Conservation (phyloP, 2,113 vertebrate genomes). For the Nanorana parkeri region DNA sequence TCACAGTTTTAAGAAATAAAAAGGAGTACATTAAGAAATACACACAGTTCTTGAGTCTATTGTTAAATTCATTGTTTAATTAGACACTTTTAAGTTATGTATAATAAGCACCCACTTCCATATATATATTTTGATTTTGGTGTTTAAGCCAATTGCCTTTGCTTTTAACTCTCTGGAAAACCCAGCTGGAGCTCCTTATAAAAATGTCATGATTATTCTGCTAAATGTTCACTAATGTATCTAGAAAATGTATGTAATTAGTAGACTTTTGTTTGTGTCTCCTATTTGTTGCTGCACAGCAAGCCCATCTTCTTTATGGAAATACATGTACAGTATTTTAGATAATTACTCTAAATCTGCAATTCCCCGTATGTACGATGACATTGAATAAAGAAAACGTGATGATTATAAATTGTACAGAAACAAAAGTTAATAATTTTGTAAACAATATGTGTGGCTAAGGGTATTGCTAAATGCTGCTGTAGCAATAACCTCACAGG, state of each 20-base stretch:
- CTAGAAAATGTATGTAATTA: conserved; percentile 51
- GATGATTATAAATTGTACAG: not conserved
- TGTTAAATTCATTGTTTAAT: conserved; percentile 50
- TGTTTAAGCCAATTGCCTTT: conserved; percentile 43
- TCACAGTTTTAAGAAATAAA: conserved; percentile 12
- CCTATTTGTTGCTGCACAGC: conserved; percentile 17
- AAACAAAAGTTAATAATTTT: not conserved
- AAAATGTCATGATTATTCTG: conserved; percentile 48
- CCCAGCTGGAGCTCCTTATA: conserved; percentile 40
- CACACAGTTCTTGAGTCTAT: conserved; percentile 3
- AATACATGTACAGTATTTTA: conserved; percentile 34
- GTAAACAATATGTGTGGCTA: not conserved
- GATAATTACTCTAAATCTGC: not conserved
- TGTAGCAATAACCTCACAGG: too few relatives aligned
- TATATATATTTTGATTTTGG: conserved; percentile 45
- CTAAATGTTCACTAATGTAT: conserved; percentile 50
- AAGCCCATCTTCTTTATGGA: conserved; percentile 11
- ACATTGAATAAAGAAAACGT: not conserved
- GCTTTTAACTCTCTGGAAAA: conserved; percentile 46
- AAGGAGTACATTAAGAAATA: conserved; percentile 4
- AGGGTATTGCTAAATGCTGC: not conserved
- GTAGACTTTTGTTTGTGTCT: conserved; percentile 42
- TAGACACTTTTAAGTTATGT: conserved; percentile 42
- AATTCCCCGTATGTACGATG: not conserved
- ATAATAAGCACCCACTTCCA: conserved; percentile 39